Evolutionary conservation across 2,113 vertebrate genomes (phyloP).

Genomic region (Aramus guarauna): DNA sequence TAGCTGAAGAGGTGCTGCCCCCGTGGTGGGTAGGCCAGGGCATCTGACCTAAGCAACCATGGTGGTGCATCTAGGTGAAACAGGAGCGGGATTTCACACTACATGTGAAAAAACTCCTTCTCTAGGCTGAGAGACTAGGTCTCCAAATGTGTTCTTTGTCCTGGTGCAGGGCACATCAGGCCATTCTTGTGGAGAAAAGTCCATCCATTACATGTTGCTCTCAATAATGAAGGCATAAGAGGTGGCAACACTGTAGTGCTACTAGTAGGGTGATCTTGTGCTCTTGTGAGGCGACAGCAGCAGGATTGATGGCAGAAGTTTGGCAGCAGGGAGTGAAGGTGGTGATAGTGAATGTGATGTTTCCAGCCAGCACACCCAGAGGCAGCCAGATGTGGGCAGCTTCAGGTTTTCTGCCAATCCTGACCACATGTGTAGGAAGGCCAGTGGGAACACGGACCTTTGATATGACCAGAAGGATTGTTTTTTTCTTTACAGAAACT

Average conservation of each 20-base stretch:
- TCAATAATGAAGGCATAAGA: neutral
- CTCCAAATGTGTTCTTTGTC: neutral
- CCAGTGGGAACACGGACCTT: neutral
- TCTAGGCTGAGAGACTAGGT: too few species aligned
- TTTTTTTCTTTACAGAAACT: neutral
- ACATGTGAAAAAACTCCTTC: fast-evolving
- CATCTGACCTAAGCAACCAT: neutral
- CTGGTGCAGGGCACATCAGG: neutral
- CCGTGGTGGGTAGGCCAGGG: neutral
- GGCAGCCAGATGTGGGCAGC: neutral
- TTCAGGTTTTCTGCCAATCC: neutral
- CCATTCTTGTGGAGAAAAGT: neutral
- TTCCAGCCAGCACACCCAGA: neutral
- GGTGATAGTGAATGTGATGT: neutral
- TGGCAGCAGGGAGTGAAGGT: neutral
- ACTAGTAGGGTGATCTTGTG: neutral
- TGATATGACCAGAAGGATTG: neutral
- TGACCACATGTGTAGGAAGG: neutral
- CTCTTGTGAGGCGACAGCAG: neutral
- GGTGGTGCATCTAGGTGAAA: neutral
- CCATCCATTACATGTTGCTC: neutral
- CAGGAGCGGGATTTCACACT: fast-evolving
- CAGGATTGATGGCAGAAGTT: neutral
- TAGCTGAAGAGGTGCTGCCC: neutral
- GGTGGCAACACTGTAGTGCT: neutral